These are phyloP conservation scores for Marmota monax DNA, from an alignment of 2,113 vertebrate species.

Conservation along the genomic window DNA sequence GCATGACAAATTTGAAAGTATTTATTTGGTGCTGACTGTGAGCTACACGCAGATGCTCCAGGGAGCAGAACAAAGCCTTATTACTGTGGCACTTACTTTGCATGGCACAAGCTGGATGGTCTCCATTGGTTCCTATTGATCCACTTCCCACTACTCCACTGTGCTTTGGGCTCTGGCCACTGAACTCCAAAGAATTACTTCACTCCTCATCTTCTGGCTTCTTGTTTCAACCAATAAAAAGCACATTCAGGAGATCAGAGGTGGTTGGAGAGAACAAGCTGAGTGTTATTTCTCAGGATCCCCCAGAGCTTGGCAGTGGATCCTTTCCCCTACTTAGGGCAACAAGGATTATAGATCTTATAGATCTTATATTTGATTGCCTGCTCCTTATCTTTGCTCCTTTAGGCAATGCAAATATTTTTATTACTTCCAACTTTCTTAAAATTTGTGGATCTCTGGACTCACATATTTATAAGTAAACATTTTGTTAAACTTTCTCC, in stretches of 20 bases:
- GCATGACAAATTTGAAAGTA: not conserved
- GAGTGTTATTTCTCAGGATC: not conserved
- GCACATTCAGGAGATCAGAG: not conserved
- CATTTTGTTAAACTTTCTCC: not conserved
- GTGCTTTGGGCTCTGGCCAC: not conserved
- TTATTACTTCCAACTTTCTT: not conserved
- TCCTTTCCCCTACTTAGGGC: not conserved
- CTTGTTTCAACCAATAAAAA: not conserved
- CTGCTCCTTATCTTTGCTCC: not conserved
- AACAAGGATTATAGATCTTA: not conserved
- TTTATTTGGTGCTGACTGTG: not conserved
- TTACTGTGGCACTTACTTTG: rapidly evolving
- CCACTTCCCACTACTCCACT: too few relatives aligned
- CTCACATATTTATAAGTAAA: not conserved
- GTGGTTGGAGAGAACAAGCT: not conserved
- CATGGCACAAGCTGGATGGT: not conserved
- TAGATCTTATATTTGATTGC: not conserved
- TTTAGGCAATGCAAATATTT: not conserved
- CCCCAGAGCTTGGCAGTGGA: not conserved
- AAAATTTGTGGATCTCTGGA: not conserved
- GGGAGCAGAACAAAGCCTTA: not conserved
- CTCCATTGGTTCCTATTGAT: not conserved
- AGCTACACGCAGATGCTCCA: not conserved
- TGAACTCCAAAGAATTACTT: not conserved
- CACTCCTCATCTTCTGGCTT: not conserved